Conservation (phyloP, 2,113 vertebrate species). For the Laticauda laticaudata region DNA sequence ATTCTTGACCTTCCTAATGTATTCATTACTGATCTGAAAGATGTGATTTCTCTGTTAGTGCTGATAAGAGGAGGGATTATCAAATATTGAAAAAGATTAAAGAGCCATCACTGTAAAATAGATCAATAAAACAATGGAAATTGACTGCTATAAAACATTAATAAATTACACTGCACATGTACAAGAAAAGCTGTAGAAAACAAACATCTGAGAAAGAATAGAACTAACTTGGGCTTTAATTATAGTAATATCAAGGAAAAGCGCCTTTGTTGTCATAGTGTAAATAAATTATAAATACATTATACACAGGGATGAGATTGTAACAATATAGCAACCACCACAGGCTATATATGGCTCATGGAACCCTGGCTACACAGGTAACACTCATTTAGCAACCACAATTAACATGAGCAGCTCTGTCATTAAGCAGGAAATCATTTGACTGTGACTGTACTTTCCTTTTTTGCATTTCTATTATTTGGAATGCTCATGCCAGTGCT, state of each 20-base stretch:
- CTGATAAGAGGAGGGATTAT: background rate
- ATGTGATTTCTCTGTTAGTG: background rate
- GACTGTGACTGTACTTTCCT: background rate
- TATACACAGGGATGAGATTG: background rate
- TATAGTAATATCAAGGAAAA: background rate
- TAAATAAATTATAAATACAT: background rate
- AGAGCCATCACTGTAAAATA: background rate
- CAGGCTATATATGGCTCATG: background rate
- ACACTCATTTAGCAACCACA: background rate
- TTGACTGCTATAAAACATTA: background rate
- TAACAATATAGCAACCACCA: background rate
- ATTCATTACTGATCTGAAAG: background rate
- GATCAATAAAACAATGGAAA: background rate
- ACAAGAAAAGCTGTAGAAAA: background rate
- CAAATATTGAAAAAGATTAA: background rate
- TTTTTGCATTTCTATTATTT: background rate
- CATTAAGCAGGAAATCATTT: background rate
- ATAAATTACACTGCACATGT: background rate
- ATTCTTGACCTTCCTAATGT: background rate
- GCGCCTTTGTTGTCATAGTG: background rate
- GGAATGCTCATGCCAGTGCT: background rate
- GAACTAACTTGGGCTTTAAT: background rate
- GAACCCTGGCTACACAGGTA: background rate
- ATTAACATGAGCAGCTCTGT: background rate
- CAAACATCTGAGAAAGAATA: background rate